Conservation (phyloP, 1,140 invertebrate genomes). For the Ladona fulva region DNA sequence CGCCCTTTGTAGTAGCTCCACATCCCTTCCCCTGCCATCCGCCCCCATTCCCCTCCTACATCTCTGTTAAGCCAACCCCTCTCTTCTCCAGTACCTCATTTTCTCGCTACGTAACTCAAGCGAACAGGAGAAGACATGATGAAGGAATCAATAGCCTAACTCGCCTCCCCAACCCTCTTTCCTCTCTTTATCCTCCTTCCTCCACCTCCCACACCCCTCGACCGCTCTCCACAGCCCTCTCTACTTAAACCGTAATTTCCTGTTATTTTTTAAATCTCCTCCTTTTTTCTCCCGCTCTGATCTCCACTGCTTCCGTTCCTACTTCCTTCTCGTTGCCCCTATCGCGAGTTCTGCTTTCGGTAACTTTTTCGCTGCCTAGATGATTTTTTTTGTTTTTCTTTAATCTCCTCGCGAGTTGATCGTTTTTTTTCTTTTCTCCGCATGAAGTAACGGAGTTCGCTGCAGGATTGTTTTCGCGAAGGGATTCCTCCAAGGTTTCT, state of each 20-base stretch:
- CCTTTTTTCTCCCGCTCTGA: background rate
- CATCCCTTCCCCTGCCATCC: background rate
- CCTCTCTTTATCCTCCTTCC: background rate
- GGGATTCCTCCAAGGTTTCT: too few relatives aligned
- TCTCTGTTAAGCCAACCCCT: background rate
- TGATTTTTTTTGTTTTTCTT: too few relatives aligned
- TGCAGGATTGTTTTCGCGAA: too few relatives aligned
- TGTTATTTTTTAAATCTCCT: background rate
- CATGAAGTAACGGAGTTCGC: too few relatives aligned
- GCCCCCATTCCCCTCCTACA: background rate
- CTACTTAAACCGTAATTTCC: background rate
- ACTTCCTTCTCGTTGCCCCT: background rate
- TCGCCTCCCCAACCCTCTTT: background rate
- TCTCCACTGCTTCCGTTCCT: background rate
- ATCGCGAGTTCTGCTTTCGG: too few relatives aligned
- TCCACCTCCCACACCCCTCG: background rate
- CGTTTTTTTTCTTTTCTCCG: too few relatives aligned
- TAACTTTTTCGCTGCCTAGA: too few relatives aligned
- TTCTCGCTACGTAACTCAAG: background rate
- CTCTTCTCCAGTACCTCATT: background rate
- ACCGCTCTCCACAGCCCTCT: background rate
- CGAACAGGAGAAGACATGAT: background rate
- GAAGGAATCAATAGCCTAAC: conserved; percentile 1
- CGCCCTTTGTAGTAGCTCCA: background rate
- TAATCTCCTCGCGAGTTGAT: too few relatives aligned